Evolutionary conservation across 2,113 vertebrate species (phyloP).

Genomic region (Psettodes erumei): DNA sequence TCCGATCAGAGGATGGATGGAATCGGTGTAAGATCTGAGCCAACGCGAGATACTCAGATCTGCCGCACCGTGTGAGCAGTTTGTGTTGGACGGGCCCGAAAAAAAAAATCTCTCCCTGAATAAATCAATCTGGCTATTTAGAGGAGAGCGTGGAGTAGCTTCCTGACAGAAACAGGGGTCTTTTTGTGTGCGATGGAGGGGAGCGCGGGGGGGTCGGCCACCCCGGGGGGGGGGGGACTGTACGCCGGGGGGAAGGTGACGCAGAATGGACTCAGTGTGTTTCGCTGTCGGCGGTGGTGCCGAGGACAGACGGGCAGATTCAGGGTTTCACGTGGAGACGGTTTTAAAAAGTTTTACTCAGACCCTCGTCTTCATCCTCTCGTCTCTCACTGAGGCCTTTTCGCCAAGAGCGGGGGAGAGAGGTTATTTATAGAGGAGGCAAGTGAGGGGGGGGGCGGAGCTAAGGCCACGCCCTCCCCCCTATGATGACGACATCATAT

Average conservation of each 20-base stretch:
- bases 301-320: conserved; percentile 3
- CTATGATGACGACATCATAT: neutral
- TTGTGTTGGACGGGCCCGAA: conserved; percentile 54
- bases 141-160: conserved; percentile 50
- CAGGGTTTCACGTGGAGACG: conserved; percentile 11
- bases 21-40: conserved; percentile 41
- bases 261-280: conserved; percentile 68
- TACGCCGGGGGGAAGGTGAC: conserved; percentile 31
- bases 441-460: conserved; percentile 17
- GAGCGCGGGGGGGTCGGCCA: conserved; percentile 14
- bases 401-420: neutral
- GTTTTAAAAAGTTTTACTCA: too few species aligned
- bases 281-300: conserved; percentile 17
- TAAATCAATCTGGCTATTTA: conserved; percentile 69
- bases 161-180: conserved; percentile 78
- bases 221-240: conserved; percentile 41
- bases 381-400: neutral
- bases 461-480: conserved; percentile 2
- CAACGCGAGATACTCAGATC: conserved; percentile 39
- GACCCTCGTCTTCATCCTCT: neutral
- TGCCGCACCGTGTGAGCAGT: conserved; percentile 55
- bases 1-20: conserved; percentile 12
- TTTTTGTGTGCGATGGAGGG: conserved; percentile 68
- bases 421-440: neutral
- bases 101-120: conserved; percentile 30